Evolutionary conservation across 2,888 invertebrate species (phyloP).

Genomic region (Periphyllus acericola): DNA sequence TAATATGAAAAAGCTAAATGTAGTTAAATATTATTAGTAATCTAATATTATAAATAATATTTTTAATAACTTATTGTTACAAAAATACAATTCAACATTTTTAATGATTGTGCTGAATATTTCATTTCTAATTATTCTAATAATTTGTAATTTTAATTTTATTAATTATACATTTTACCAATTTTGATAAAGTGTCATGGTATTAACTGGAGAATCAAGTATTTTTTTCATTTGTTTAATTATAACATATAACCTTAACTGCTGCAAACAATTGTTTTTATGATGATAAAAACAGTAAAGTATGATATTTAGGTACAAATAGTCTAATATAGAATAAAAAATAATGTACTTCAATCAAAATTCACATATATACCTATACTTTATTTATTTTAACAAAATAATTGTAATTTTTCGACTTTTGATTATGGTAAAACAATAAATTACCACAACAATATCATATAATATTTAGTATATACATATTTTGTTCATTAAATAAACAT

Average conservation of each 20-base stretch:
- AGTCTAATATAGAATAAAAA: background rate
- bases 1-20: too few species aligned
- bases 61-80: background rate
- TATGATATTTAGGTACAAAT: background rate
- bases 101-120: background rate
- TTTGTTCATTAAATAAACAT: slow-evolving; percentile 45
- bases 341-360: background rate
- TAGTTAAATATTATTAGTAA: too few species aligned
- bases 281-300: background rate
- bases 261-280: background rate
- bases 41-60: too few species aligned
- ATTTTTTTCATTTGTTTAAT: too few species aligned
- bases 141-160: background rate
- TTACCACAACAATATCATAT: slow-evolving; percentile 53
- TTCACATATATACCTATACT: slow-evolving; percentile 54
- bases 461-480: slow-evolving; percentile 34
- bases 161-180: background rate
- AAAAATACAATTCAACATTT: background rate
- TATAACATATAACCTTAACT: background rate
- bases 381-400: slow-evolving; percentile 59
- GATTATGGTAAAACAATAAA: slow-evolving; percentile 59
- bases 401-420: slow-evolving; percentile 54
- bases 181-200: too few species aligned
- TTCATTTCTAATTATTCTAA: too few species aligned
- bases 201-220: too few species aligned